A percentile compares a stretch with the other conserved stretches of the same genome.
Conservation (phyloP, 2,113 vertebrate species). For the Petaurus breviceps region DNA sequence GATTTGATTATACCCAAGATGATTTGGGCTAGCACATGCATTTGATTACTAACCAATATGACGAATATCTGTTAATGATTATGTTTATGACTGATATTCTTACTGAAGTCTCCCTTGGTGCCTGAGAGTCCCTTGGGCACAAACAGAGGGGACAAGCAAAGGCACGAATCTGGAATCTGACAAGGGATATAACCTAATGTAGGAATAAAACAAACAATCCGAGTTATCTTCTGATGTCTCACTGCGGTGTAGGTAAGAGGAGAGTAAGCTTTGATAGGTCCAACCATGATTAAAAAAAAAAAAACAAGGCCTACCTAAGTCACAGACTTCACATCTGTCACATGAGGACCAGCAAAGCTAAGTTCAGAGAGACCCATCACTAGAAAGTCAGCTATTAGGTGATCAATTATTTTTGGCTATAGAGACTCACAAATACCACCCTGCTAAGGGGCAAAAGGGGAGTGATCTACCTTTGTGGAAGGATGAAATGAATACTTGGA, state of each 20-base stretch:
- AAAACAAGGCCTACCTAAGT: background rate
- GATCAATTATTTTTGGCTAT: background rate
- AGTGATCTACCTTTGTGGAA: background rate
- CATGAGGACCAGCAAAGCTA: background rate
- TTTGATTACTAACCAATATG: background rate
- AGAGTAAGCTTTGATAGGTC: background rate
- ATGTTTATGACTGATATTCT: background rate
- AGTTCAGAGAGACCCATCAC: background rate
- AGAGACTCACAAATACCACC: background rate
- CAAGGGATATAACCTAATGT: background rate
- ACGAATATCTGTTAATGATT: background rate
- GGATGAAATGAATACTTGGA: background rate
- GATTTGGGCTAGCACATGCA: background rate
- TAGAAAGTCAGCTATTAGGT: background rate
- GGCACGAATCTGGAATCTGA: background rate
- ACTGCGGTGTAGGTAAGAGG: background rate
- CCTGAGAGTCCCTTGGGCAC: background rate
- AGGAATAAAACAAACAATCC: background rate
- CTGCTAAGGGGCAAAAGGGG: background rate
- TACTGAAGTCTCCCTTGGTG: background rate
- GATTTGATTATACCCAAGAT: background rate
- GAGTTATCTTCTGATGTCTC: background rate
- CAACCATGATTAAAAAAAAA: background rate
- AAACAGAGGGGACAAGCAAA: background rate
- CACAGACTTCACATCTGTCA: background rate